These are phyloP conservation scores for Gymnocephalus cernua DNA, from an alignment of 2,113 vertebrate species.

Conservation along the genomic window DNA sequence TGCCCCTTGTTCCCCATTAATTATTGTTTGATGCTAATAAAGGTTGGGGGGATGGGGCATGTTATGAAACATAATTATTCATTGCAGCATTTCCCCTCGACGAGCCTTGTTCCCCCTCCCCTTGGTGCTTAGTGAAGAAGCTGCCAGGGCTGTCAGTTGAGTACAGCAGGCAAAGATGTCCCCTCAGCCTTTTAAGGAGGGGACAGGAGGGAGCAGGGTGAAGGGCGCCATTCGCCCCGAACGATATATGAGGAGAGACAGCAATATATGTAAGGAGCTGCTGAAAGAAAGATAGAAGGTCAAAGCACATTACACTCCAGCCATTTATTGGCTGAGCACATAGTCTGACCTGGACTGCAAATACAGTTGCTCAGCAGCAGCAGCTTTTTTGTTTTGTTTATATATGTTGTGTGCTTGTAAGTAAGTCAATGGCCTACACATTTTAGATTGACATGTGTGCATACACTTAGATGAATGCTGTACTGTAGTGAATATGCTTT, in stretches of 20 bases:
- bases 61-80: slow-evolving; percentile 81
- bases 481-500: slow-evolving; percentile 78
- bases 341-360: slow-evolving; percentile 75
- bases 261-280: slow-evolving; percentile 79
- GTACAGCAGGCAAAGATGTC: slow-evolving; percentile 73
- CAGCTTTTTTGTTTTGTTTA: slow-evolving; percentile 39
- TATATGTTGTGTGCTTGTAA: slow-evolving; percentile 20
- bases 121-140: slow-evolving; percentile 55
- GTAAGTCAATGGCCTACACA: slow-evolving; percentile 78
- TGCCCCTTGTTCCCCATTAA: slow-evolving; percentile 77
- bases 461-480: slow-evolving; percentile 76
- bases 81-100: slow-evolving; percentile 68
- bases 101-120: slow-evolving; percentile 14
- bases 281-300: slow-evolving; percentile 84
- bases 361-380: slow-evolving; percentile 76
- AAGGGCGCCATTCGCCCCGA: slow-evolving; percentile 79
- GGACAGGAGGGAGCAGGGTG: slow-evolving; percentile 74
- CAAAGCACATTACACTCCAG: slow-evolving; percentile 80
- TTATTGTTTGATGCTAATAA: slow-evolving; percentile 82
- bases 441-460: slow-evolving; percentile 75
- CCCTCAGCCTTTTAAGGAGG: slow-evolving; percentile 78
- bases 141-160: slow-evolving; percentile 70
- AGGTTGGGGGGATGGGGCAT: slow-evolving; percentile 54
- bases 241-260: slow-evolving; percentile 82
- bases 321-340: slow-evolving; percentile 75